Conservation (phyloP, 2,888 invertebrate genomes). For the Carpatolechia fugitivella region DNA sequence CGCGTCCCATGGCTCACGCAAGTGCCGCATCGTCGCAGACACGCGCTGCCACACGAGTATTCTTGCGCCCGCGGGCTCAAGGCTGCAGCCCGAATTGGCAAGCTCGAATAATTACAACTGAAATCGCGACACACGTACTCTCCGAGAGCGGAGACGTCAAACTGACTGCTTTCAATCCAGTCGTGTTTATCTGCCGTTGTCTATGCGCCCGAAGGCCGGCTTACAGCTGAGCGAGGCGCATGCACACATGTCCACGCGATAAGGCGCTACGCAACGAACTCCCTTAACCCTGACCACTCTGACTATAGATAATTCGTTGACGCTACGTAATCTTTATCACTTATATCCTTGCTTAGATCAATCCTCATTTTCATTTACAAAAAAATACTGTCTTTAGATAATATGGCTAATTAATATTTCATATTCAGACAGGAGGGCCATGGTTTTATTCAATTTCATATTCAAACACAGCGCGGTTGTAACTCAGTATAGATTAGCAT, state of each 20-base stretch:
- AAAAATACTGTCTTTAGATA: too few species aligned
- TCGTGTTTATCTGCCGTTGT: not conserved
- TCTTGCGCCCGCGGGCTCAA: conserved; percentile 24
- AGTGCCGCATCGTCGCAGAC: conserved; percentile 19
- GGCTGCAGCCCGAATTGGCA: conserved; percentile 14
- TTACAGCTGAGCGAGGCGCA: not conserved
- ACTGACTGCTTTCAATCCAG: conserved; percentile 22
- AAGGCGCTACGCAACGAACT: not conserved
- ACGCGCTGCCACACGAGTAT: conserved; percentile 34
- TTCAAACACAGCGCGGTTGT: too few species aligned
- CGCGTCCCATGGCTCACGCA: conserved; percentile 30
- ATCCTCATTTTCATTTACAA: too few species aligned
- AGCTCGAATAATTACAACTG: not conserved
- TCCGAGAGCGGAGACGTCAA: conserved; percentile 31
- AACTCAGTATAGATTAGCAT: too few species aligned
- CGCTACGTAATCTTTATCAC: too few species aligned
- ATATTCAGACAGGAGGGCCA: too few species aligned
- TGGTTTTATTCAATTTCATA: too few species aligned
- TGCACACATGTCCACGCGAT: not conserved
- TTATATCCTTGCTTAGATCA: too few species aligned
- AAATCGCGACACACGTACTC: conserved; percentile 27
- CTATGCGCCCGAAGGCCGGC: conserved; percentile 1
- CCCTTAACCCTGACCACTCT: too few species aligned
- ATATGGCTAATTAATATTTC: too few species aligned
- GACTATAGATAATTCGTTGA: too few species aligned